Percentiles rank a stretch among this genome's conserved stretches.
phyloP scores from a whole-genome alignment of 2,888 invertebrate species.

The Phyllotreta cruciferae region DNA sequence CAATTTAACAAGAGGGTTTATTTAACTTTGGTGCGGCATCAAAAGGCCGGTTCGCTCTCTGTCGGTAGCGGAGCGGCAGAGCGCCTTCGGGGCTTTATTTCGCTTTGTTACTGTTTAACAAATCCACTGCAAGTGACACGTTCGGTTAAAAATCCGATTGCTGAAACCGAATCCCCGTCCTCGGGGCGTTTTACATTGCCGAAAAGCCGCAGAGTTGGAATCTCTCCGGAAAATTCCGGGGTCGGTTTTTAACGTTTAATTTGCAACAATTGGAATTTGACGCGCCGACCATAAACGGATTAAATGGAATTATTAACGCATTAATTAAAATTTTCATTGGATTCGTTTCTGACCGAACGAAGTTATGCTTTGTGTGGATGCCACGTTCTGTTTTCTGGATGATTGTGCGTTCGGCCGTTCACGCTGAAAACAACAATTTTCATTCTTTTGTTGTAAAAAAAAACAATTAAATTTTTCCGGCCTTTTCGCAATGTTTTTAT shows the following conservation, averaged over 20 bases:
- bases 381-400: constrained; percentile 27
- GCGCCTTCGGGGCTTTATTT: constrained; percentile 42
- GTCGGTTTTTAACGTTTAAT: constrained; percentile 43
- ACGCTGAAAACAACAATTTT: constrained; percentile 36
- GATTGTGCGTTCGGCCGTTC: constrained; percentile 29
- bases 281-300: constrained; percentile 47
- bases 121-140: constrained; percentile 58
- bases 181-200: no score
- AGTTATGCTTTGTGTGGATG: constrained; percentile 47
- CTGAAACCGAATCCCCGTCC: constrained; percentile 4
- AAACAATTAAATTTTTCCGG: no score
- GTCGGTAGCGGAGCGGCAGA: constrained; percentile 38
- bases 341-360: constrained; percentile 47
- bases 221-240: no score
- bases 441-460: constrained; percentile 32
- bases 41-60: no score
- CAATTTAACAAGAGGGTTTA: no score
- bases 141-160: constrained; percentile 55
- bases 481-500: no score
- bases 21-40: no score
- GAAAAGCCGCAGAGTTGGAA: constrained; percentile 15
- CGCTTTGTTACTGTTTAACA: constrained; percentile 57
- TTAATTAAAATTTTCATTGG: constrained; percentile 60
- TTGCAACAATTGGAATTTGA: constrained; percentile 53
- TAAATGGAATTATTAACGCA: constrained; percentile 59